These are phyloP conservation scores for Podarcis siculus DNA, from an alignment of 2,797 vertebrate genomes.

Conservation along the genomic window DNA sequence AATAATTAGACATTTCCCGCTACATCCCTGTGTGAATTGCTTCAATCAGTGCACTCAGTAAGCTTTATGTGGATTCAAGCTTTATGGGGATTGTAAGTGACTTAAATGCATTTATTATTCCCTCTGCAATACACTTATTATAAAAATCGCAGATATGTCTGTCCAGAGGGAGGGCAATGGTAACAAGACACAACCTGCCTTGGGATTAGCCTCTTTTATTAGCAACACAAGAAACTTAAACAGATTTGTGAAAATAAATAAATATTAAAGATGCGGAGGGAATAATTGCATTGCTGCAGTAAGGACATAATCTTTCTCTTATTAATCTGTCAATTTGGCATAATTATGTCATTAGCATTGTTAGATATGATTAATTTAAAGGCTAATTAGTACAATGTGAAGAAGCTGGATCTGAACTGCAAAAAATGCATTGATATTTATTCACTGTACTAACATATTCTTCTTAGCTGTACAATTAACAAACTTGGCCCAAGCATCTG, in stretches of 20 bases:
- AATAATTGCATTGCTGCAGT: background rate
- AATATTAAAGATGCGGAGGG: background rate
- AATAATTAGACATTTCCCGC: background rate
- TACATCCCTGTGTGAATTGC: background rate
- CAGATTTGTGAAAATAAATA: background rate
- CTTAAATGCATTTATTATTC: background rate
- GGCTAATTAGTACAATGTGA: background rate
- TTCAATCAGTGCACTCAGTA: background rate
- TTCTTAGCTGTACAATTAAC: background rate
- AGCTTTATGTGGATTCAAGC: background rate
- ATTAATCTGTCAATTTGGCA: background rate
- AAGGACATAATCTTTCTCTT: background rate
- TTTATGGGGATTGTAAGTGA: background rate
- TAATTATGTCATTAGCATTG: constrained; percentile 8
- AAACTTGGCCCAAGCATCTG: no score
- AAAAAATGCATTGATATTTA: background rate
- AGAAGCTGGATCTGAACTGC: background rate
- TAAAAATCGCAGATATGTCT: constrained; percentile 1
- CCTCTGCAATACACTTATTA: constrained; percentile 1
- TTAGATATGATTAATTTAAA: constrained; percentile 6
- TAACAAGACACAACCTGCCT: background rate
- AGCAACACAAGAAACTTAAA: background rate
- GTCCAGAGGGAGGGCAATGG: background rate
- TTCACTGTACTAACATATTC: background rate
- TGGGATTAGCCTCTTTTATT: background rate